Percentiles rank a stretch among this genome's conserved stretches.
phyloP scores from a whole-genome alignment of 2,113 vertebrate species.

The Cyanistes caeruleus region DNA sequence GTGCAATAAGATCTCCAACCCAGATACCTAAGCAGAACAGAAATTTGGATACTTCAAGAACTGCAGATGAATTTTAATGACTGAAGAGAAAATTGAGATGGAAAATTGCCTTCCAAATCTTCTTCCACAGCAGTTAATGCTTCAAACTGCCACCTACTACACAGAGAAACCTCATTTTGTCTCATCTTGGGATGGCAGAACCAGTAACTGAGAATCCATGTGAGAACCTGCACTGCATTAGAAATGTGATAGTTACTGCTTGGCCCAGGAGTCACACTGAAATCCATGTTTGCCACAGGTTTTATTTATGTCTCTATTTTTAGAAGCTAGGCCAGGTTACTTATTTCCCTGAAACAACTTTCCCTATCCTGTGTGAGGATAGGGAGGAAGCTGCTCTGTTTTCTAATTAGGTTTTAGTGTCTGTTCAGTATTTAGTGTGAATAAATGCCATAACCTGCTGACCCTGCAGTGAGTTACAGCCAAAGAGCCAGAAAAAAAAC shows the following conservation, averaged over 20 bases:
- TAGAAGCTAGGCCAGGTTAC: neutral
- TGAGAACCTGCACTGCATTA: neutral
- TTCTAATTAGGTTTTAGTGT: neutral
- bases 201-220: neutral
- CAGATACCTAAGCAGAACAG: conserved; percentile 29
- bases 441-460: neutral
- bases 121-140: conserved; percentile 52
- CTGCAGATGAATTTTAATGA: conserved; percentile 63
- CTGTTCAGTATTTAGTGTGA: neutral
- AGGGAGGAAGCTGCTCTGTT: neutral
- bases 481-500: neutral
- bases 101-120: conserved; percentile 63
- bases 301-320: neutral
- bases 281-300: neutral
- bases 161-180: conserved; percentile 26
- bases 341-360: neutral
- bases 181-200: conserved; percentile 39
- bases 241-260: neutral
- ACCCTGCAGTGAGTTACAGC: neutral
- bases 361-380: neutral
- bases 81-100: conserved; percentile 58
- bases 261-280: neutral
- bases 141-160: conserved; percentile 51
- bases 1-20: conserved; percentile 2
- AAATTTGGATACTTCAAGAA: conserved; percentile 42